Evolutionary conservation across 2,888 invertebrate genomes (phyloP).

Genomic region (Trissonchulus latispiculum): DNA sequence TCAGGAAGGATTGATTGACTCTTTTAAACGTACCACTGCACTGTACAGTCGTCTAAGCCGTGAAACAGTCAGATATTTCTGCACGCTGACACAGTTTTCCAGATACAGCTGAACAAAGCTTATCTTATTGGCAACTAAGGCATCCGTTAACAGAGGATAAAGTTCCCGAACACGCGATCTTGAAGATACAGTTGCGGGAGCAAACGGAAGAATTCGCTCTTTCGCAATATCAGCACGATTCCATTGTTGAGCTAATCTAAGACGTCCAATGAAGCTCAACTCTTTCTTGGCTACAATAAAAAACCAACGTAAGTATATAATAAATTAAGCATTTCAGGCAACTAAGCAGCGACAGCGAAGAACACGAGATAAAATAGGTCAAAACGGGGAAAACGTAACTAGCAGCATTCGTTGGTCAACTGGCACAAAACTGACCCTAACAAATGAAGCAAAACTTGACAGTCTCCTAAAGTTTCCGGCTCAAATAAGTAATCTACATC

Average conservation of each 20-base stretch:
- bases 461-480: too few relatives aligned
- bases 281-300: conserved; percentile 29
- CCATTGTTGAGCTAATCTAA: conserved; percentile 46
- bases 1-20: too few relatives aligned
- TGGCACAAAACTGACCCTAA: too few relatives aligned
- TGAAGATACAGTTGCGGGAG: conserved; percentile 10
- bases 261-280: conserved; percentile 34
- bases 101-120: conserved; percentile 46
- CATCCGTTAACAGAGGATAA: conserved; percentile 43
- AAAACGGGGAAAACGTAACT: too few relatives aligned
- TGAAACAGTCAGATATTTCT: conserved; percentile 44
- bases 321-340: too few relatives aligned
- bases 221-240: conserved; percentile 46
- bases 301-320: too few relatives aligned
- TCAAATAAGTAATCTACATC: too few relatives aligned
- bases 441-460: too few relatives aligned
- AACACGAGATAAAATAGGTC: too few relatives aligned
- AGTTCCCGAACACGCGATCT: conserved; percentile 20
- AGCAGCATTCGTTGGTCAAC: too few relatives aligned
- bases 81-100: conserved; percentile 46
- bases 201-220: conserved; percentile 44
- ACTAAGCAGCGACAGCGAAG: too few relatives aligned
- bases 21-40: too few relatives aligned
- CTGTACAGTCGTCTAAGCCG: conserved; percentile 42
- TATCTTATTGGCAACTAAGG: conserved; percentile 43